These are phyloP conservation scores for Sinelater perroti DNA, from an alignment of 2,888 invertebrate genomes.

Conservation along the genomic window DNA sequence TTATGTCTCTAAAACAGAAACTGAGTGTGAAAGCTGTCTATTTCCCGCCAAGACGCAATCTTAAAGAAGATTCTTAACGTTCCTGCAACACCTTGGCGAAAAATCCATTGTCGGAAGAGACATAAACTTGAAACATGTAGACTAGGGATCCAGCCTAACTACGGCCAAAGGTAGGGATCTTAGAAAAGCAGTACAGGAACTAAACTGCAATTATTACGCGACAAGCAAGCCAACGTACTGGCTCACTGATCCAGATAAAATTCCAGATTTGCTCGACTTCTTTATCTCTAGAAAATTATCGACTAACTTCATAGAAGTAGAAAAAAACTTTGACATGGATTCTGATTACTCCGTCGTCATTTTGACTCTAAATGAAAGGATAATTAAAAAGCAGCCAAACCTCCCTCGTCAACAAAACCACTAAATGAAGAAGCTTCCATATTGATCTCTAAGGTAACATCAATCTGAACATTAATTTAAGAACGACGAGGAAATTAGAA, in stretches of 20 bases:
- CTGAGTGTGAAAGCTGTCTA: too few relatives aligned
- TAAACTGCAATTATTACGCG: slow-evolving; percentile 26
- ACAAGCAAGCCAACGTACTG: slow-evolving; percentile 43
- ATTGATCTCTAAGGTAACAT: slow-evolving; percentile 15
- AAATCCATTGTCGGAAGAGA: too few relatives aligned
- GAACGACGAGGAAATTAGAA: slow-evolving; percentile 15
- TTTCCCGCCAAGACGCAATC: too few relatives aligned
- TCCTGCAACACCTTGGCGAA: too few relatives aligned
- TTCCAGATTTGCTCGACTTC: slow-evolving; percentile 18
- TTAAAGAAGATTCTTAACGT: too few relatives aligned
- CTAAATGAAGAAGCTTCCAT: slow-evolving; percentile 19
- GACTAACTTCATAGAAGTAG: slow-evolving; percentile 10
- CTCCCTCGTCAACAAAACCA: slow-evolving; percentile 13
- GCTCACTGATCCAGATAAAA: slow-evolving; percentile 38
- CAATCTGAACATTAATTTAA: slow-evolving; percentile 18
- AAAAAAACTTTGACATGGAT: slow-evolving; percentile 19
- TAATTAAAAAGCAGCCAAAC: slow-evolving; percentile 16
- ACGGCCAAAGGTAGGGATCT: slow-evolving; percentile 24
- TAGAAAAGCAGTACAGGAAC: slow-evolving; percentile 13
- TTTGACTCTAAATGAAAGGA: slow-evolving; percentile 16
- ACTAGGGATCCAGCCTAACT: slow-evolving; percentile 19
- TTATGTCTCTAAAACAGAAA: too few relatives aligned
- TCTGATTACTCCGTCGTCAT: slow-evolving; percentile 13
- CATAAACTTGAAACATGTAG: too few relatives aligned
- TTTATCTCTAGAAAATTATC: slow-evolving; percentile 16